phyloP scores from a whole-genome alignment of 2,113 vertebrate species.

The Hirundichthys speculiger region DNA sequence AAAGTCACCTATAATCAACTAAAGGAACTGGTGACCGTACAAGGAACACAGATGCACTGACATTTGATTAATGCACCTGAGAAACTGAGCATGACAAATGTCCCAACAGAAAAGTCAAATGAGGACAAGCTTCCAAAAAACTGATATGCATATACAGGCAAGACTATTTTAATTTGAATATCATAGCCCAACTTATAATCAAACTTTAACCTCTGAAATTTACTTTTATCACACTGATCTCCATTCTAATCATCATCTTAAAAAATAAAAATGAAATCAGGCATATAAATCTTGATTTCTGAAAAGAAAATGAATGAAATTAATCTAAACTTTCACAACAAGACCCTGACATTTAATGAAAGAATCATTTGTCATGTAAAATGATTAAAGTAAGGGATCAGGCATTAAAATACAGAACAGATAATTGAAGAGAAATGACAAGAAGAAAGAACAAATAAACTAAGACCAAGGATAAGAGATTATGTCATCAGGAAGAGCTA shows the following conservation, averaged over 20 bases:
- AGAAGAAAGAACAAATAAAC: conserved; percentile 6
- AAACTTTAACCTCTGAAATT: too few species aligned
- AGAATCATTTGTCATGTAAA: conserved; percentile 28
- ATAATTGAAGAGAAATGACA: background rate
- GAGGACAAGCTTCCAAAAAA: too few species aligned
- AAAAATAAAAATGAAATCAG: too few species aligned
- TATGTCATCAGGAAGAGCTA: conserved; percentile 25
- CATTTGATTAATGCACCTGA: conserved; percentile 18
- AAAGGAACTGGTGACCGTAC: conserved; percentile 25
- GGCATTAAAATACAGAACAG: background rate
- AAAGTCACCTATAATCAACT: conserved; percentile 13
- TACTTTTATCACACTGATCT: too few species aligned
- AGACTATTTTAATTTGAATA: too few species aligned
- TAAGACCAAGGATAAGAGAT: conserved; percentile 29
- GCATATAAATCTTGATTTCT: too few species aligned
- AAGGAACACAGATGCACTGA: conserved; percentile 13
- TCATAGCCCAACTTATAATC: too few species aligned
- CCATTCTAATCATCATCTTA: too few species aligned
- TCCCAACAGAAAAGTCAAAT: conserved; percentile 15
- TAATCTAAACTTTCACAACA: background rate
- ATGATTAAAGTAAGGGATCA: conserved; percentile 28
- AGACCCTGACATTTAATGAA: background rate
- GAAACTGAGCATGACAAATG: background rate
- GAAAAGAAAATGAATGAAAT: too few species aligned
- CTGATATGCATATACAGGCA: too few species aligned